Conservation (phyloP, 1,140 invertebrate species). For the Drosophila nannoptera region DNA sequence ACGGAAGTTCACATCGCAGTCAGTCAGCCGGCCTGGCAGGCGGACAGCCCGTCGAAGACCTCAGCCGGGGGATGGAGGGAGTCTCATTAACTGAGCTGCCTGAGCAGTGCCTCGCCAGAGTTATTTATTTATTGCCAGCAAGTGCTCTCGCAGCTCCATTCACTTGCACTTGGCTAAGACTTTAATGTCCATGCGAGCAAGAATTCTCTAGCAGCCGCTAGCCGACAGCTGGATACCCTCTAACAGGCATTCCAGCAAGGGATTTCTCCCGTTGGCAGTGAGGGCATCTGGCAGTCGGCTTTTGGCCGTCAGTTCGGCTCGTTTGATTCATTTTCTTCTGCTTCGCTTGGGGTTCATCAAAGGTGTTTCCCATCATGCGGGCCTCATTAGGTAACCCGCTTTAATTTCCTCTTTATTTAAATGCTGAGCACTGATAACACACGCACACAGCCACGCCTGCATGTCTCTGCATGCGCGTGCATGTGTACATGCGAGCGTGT, state of each 20-base stretch:
- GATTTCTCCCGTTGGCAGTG: no score
- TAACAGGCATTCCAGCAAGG: not conserved
- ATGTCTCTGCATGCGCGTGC: not conserved
- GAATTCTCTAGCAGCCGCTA: slow-evolving; percentile 2
- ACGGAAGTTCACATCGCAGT: slow-evolving; percentile 71
- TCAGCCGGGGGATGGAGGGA: not conserved
- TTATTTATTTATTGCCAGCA: slow-evolving; percentile 43
- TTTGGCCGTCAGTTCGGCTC: not conserved
- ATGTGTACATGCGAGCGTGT: not conserved
- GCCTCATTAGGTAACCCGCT: slow-evolving; percentile 8
- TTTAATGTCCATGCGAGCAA: slow-evolving; percentile 5
- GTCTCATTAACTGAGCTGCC: slow-evolving; percentile 29
- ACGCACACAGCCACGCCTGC: not conserved
- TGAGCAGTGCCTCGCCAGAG: slow-evolving; percentile 21
- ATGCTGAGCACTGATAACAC: slow-evolving; percentile 4
- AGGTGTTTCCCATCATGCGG: slow-evolving; percentile 23
- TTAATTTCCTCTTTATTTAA: slow-evolving; percentile 8
- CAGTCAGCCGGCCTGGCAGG: slow-evolving; percentile 15
- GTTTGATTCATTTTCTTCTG: slow-evolving; percentile 7
- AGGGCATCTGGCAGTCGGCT: not conserved
- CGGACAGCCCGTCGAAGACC: not conserved
- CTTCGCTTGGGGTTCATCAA: slow-evolving; percentile 20
- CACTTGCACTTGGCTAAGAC: slow-evolving; percentile 23
- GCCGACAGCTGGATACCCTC: not conserved
- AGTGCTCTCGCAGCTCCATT: slow-evolving; percentile 1